A percentile compares a stretch with the other conserved stretches of the same genome.
Evolutionary conservation across 2,113 vertebrate species (phyloP).

Genomic region (Equus quagga): DNA sequence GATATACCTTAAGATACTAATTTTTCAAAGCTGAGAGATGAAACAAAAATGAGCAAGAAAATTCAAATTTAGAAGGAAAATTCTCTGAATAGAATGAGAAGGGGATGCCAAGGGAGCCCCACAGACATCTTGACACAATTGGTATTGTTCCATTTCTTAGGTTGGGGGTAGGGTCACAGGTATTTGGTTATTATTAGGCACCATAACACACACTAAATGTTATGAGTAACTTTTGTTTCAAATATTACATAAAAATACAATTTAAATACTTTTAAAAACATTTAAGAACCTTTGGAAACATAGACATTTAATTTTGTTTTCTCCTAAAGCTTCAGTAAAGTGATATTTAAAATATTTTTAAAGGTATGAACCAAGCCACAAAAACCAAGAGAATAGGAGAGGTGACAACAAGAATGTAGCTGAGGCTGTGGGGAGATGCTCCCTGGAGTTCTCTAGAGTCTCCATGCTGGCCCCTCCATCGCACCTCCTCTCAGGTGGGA

Average conservation of each 20-base stretch:
- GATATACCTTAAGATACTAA: not conserved
- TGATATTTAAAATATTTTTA: not conserved
- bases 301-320: not conserved
- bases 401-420: fast-evolving
- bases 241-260: not conserved
- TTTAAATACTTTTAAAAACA: not conserved
- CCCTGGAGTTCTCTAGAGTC: not conserved
- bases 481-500: not conserved
- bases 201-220: not conserved
- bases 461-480: too few relatives aligned
- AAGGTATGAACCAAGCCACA: not conserved
- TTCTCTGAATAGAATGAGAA: not conserved
- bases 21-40: not conserved
- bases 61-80: not conserved
- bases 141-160: not conserved
- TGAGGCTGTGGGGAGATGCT: not conserved
- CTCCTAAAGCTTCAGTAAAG: not conserved
- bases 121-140: not conserved
- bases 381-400: not conserved
- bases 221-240: not conserved
- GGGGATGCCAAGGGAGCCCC: not conserved
- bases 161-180: not conserved
- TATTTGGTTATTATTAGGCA: not conserved
- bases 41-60: not conserved
- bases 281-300: not conserved